phyloP scores from a whole-genome alignment of 2,888 invertebrate genomes.

The Drosophila paranaensis region DNA sequence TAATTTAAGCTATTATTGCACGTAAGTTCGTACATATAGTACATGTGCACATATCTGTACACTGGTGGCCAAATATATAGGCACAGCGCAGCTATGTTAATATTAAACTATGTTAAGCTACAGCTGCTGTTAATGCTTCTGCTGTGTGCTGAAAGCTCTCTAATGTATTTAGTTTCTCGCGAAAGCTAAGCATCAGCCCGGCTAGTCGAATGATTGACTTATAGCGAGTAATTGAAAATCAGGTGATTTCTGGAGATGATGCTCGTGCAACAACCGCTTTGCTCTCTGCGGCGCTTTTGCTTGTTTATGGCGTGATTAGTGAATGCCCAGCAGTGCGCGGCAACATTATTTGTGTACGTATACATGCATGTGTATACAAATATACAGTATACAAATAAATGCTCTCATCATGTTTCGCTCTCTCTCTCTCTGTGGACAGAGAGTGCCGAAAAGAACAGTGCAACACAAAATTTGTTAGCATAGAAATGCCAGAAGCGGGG shows the following conservation, averaged over 20 bases:
- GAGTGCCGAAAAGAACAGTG: slow-evolving; percentile 40
- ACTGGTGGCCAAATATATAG: slow-evolving; percentile 17
- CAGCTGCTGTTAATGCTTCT: slow-evolving; percentile 29
- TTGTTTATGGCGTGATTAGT: slow-evolving; percentile 53
- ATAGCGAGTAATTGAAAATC: slow-evolving; percentile 75
- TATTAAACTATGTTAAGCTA: slow-evolving; percentile 4
- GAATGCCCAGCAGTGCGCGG: slow-evolving; percentile 25
- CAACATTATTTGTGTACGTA: slow-evolving; percentile 21
- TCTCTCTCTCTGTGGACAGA: slow-evolving; percentile 16
- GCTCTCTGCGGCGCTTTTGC: slow-evolving; percentile 31
- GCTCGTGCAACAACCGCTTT: slow-evolving; percentile 48
- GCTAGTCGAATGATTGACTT: slow-evolving; percentile 22
- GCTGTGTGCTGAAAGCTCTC: slow-evolving; percentile 41
- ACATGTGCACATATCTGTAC: neutral
- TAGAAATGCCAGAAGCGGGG: slow-evolving; percentile 26
- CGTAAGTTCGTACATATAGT: neutral
- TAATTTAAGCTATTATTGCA: neutral
- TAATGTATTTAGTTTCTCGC: slow-evolving; percentile 21
- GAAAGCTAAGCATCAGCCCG: slow-evolving; percentile 28
- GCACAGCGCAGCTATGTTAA: neutral
- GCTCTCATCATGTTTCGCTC: neutral
- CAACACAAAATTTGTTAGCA: slow-evolving; percentile 51
- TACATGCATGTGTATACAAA: neutral
- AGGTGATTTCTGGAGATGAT: slow-evolving; percentile 81
- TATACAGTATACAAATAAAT: neutral